A percentile compares a stretch with the other conserved stretches of the same genome.
These are phyloP conservation scores for Epizoanthus stellaris DNA, from an alignment of 92 coral and sea anemone genomes.

Conservation along the genomic window DNA sequence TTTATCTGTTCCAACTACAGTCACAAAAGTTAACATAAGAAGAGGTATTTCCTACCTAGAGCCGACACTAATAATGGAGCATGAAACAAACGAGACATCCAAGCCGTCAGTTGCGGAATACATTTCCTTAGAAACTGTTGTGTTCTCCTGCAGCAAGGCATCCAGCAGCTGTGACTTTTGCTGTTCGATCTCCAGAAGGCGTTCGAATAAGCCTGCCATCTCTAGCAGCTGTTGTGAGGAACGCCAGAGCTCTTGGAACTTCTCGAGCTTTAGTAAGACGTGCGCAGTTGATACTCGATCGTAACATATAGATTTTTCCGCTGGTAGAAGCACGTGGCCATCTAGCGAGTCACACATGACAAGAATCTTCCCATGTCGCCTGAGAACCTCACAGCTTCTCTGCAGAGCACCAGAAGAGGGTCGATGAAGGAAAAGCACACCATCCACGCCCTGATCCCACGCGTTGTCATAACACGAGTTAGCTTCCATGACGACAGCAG, in stretches of 20 bases:
- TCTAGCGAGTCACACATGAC: neutral
- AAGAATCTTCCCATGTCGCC: conserved; percentile 43
- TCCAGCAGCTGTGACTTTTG: neutral
- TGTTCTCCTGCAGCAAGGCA: neutral
- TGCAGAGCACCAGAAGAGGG: conserved; percentile 36
- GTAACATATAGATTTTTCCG: conserved; percentile 13
- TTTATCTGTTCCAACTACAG: too few species aligned
- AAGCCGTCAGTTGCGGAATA: neutral
- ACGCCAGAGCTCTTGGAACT: neutral
- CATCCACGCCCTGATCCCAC: conserved; percentile 18
- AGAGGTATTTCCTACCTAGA: neutral
- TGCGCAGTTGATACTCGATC: neutral
- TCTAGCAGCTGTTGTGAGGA: neutral
- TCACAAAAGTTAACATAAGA: too few species aligned
- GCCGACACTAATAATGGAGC: neutral
- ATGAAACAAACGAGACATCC: neutral
- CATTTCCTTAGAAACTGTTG: neutral
- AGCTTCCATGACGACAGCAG: neutral
- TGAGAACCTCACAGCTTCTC: conserved; percentile 19
- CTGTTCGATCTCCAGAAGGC: neutral
- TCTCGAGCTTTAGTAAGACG: neutral
- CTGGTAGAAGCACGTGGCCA: conserved; percentile 26
- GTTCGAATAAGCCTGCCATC: neutral
- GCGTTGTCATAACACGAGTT: neutral
- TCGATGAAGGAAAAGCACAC: conserved; percentile 35